A percentile compares a stretch with the other conserved stretches of the same genome.
Evolutionary conservation across 1,140 invertebrate species (phyloP).

Genomic region (Heliconius hermathena): DNA sequence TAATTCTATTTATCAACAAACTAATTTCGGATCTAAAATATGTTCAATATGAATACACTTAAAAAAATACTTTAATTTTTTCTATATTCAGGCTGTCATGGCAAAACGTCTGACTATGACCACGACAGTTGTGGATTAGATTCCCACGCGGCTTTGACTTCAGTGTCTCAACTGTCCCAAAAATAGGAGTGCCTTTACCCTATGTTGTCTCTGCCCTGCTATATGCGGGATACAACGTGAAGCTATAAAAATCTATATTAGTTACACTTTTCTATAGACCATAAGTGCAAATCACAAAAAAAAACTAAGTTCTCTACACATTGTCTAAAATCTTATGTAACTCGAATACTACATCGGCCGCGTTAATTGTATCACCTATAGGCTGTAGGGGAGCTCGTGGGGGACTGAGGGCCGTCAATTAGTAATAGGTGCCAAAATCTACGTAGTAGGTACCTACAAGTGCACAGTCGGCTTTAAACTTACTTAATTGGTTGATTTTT

Average conservation of each 20-base stretch:
- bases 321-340: neutral
- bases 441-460: constrained; percentile 12
- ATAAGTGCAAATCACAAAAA: neutral
- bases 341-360: neutral
- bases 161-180: too few relatives aligned
- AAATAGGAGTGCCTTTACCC: too few relatives aligned
- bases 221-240: too few relatives aligned
- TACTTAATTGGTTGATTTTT: constrained; percentile 33
- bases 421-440: constrained; percentile 38
- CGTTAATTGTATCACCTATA: constrained; percentile 25
- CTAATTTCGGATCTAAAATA: too few relatives aligned
- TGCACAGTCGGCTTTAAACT: constrained; percentile 24
- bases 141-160: too few relatives aligned
- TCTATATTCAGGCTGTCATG: too few relatives aligned
- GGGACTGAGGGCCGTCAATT: constrained; percentile 36
- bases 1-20: too few relatives aligned
- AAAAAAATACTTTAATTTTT: too few relatives aligned
- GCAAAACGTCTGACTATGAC: too few relatives aligned
- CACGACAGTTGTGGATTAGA: too few relatives aligned
- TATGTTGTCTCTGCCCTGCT: too few relatives aligned
- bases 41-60: too few relatives aligned
- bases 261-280: neutral
- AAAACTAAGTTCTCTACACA: neutral
- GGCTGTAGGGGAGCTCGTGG: constrained; percentile 9
- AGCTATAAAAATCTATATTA: neutral